Evolutionary conservation across 2,797 vertebrate genomes (phyloP).

Genomic region (Pseudochirops cupreus): DNA sequence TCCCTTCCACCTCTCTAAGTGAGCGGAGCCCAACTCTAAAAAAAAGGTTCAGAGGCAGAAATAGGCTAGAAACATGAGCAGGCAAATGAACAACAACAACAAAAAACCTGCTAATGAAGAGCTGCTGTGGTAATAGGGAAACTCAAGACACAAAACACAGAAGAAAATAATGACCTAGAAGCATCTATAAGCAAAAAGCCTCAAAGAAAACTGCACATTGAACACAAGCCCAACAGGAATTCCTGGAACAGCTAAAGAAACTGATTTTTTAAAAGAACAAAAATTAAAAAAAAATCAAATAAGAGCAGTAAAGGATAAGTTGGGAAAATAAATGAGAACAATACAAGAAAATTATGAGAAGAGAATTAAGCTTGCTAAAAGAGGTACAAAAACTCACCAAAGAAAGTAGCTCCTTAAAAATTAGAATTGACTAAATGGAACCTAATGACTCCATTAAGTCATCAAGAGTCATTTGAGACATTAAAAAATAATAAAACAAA

Average conservation of each 20-base stretch:
- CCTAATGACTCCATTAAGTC: no score
- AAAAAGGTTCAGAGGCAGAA: not conserved
- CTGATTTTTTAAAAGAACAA: not conserved
- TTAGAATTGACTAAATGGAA: no score
- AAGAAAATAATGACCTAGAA: not conserved
- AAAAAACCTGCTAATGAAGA: not conserved
- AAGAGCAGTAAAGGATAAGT: not conserved
- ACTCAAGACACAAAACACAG: not conserved
- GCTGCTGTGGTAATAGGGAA: not conserved
- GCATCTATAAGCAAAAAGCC: not conserved
- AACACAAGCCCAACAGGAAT: not conserved
- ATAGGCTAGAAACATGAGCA: not conserved
- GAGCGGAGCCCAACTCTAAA: not conserved
- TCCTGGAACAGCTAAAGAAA: not conserved
- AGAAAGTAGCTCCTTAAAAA: no score
- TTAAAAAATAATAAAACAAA: no score
- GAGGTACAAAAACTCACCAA: no score
- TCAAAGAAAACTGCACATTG: not conserved
- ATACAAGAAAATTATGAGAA: not conserved
- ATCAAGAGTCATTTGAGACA: no score
- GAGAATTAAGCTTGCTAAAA: not conserved
- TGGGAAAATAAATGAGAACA: not conserved
- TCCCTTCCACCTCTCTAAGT: not conserved
- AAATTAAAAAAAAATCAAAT: not conserved
- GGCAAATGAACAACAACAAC: not conserved